Evolutionary conservation across 1,140 invertebrate species (phyloP).

Genomic region (Drosophila pseudoobscura): DNA sequence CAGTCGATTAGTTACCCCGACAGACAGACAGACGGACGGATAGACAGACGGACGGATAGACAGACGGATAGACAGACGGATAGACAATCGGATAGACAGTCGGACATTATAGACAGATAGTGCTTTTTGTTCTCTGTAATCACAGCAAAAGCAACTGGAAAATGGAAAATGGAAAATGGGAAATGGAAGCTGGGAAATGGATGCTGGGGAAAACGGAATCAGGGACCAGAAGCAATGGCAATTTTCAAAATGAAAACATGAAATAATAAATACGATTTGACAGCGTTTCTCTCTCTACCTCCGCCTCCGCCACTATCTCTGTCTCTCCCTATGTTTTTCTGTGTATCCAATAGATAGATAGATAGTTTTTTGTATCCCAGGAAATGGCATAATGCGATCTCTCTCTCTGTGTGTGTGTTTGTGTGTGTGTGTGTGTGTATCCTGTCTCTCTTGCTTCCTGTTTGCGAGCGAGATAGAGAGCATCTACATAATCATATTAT

Average conservation of each 20-base stretch:
- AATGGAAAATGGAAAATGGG: too few relatives aligned
- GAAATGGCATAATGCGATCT: slow-evolving; percentile 4
- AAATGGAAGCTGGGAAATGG: too few relatives aligned
- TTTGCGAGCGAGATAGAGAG: slow-evolving; percentile 20
- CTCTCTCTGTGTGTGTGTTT: slow-evolving; percentile 15
- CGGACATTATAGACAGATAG: slow-evolving; percentile 71
- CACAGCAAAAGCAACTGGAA: slow-evolving; percentile 46
- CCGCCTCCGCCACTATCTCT: too few relatives aligned
- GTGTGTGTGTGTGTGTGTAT: slow-evolving; percentile 14
- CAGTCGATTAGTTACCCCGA: slow-evolving; percentile 72
- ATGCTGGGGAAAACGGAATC: too few relatives aligned
- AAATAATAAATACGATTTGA: slow-evolving; percentile 81
- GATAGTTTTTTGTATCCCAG: slow-evolving; percentile 21
- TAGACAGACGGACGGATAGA: slow-evolving; percentile 17
- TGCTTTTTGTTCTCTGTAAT: slow-evolving; percentile 77
- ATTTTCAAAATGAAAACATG: slow-evolving; percentile 82
- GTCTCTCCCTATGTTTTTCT: background rate
- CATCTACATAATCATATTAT: slow-evolving; percentile 82
- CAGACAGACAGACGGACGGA: slow-evolving; percentile 5
- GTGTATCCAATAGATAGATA: slow-evolving; percentile 50
- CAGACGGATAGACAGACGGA: background rate
- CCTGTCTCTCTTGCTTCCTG: slow-evolving; percentile 15
- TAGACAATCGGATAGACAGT: slow-evolving; percentile 43
- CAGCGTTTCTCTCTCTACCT: slow-evolving; percentile 34
- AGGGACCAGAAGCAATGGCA: slow-evolving; percentile 51